Percentiles rank a stretch among this genome's conserved stretches.
Evolutionary conservation across 1,140 invertebrate species (phyloP).

Genomic region (Gyrodactylus salaris): DNA sequence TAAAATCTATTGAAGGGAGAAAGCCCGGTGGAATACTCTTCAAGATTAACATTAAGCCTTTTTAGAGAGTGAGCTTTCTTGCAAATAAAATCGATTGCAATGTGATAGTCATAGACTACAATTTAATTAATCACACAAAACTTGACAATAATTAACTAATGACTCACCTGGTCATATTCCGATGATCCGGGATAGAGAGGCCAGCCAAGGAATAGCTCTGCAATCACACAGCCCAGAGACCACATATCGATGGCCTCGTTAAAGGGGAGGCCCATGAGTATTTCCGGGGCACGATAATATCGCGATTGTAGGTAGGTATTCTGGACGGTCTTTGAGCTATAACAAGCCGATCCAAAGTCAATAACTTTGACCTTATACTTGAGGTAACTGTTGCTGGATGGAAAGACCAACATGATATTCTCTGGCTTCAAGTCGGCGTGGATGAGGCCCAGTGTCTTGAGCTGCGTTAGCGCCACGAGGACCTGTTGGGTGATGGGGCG

Average conservation of each 20-base stretch:
- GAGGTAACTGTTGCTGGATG: background rate
- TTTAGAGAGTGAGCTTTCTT: too few species aligned
- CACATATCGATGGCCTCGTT: conserved; percentile 99
- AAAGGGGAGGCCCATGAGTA: conserved; percentile 79
- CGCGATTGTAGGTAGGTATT: conserved; percentile 94
- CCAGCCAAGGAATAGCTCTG: conserved; percentile 94
- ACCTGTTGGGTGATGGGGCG: conserved; percentile 8
- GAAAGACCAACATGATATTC: conserved; percentile 8
- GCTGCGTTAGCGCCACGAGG: conserved; percentile 2
- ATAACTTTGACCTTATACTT: conserved; percentile 46
- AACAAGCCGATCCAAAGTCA: conserved; percentile 92
- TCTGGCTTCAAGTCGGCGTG: conserved; percentile 8
- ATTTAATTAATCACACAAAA: too few species aligned
- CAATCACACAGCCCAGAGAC: conserved; percentile 94
- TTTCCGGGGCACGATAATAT: conserved; percentile 89
- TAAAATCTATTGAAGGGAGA: too few species aligned
- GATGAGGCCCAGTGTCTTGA: conserved; percentile 1
- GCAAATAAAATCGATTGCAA: too few species aligned
- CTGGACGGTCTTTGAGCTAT: conserved; percentile 92
- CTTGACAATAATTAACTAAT: too few species aligned
- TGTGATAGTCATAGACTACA: too few species aligned
- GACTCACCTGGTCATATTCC: conserved; percentile 60
- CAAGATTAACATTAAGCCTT: too few species aligned
- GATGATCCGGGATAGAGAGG: conserved; percentile 93
- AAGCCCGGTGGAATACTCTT: too few species aligned